Base-by-base conservation (phyloP, 2,797 vertebrate genomes). In the Epinephelus malabaricus region DNA sequence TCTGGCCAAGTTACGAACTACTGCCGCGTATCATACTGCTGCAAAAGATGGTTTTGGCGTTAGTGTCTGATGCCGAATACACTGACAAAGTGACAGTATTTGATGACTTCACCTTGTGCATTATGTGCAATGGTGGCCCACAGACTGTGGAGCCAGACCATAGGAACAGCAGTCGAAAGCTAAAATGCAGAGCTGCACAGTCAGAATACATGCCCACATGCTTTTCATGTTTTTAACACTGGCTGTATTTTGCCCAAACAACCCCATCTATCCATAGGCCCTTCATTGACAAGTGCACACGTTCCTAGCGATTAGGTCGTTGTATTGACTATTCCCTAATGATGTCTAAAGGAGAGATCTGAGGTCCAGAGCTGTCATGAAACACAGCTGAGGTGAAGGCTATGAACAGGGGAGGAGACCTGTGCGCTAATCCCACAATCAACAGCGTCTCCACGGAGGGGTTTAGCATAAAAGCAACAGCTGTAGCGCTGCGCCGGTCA, bases 391-490 rank as follows among this genome's bases (percentile, higher is more conserved):
- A 90, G 90, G 83, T 91, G 87, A 91, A 65, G 70, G 74, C 67
- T 71, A 54, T 62, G 81, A 90, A 86, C 82, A 83, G 76, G 76
- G 85, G 87, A 92, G 81, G 71, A 79, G 86, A 90, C 88, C 90
- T 76, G 75, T 76, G 74, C 58, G 72, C 85, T 92, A 93, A 92
- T 93, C 89, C 89, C 67, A 84, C 82, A 88, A 86, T 91, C 89
- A 91, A 61, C 76, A 0, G 65, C 6, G 79, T 92, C 89, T 91
- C 87, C 55, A 79, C 13, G 73, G 92, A 94, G 71, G 73, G 83
- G 79, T 91, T 93, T 89, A 84, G 92, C 90, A 92, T 91, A 83
- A 93, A 90, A 90, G 92, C 88, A 94, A 92, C 94, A 94, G 93
- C 92, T 96, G 88, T 91, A 88, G 81, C 43, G 79, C 85, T 93